Evolutionary conservation across 2,797 vertebrate species (phyloP), one percentile per base, ranked within the genome.

Genomic region (Paedocypris micromegethes): DNA sequence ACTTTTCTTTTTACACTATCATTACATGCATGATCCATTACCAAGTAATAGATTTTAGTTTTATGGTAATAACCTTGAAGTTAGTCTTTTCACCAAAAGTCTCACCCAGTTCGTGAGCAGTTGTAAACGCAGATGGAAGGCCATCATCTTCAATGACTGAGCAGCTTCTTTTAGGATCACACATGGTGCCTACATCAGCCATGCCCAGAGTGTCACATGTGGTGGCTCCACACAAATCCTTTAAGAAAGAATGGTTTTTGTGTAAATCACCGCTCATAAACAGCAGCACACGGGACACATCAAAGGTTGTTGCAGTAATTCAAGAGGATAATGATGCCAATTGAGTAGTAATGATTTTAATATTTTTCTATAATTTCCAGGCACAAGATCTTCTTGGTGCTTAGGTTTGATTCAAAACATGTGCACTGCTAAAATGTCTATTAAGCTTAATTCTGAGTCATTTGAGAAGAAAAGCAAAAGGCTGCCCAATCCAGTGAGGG

Each of bases 151-250:
- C 97, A 0, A 99, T 99, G 75, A 99, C 96, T 0, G 96, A 98
- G 82, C 97, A 99, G 86, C 97, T 99, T 77, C 95, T 93, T 79
- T 96, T 97, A 57, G 96, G 93, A 77, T 99, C 97, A 0, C 96
- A 99, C 93, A 99, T 96, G 79, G 97, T 99, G 70, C 97, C 97
- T 54, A 99, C 97, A 0, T 99, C 97, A 0, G 97, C 97, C 96
- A 99, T 98, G 6, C 97, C 97, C 66, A 99, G 78, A 0, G 97
- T 99, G 86, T 99, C 97, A 6, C 97, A 99, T 48, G 96, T 98
- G 68, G 94, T 94, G 58, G 97, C 92, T n/a, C 96, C 96, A 3
- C 97, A 99, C 68, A 99, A 84, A 78, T 99, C 96, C 97, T 98
- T 53, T 46, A 4, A 84, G 45, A 69, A 53, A 60, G 9, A 47